A percentile compares a stretch with the other conserved stretches of the same genome.
These are phyloP conservation scores for Stichodactyla helianthus DNA, from an alignment of 64 coral and sea anemone species.

Conservation along the genomic window DNA sequence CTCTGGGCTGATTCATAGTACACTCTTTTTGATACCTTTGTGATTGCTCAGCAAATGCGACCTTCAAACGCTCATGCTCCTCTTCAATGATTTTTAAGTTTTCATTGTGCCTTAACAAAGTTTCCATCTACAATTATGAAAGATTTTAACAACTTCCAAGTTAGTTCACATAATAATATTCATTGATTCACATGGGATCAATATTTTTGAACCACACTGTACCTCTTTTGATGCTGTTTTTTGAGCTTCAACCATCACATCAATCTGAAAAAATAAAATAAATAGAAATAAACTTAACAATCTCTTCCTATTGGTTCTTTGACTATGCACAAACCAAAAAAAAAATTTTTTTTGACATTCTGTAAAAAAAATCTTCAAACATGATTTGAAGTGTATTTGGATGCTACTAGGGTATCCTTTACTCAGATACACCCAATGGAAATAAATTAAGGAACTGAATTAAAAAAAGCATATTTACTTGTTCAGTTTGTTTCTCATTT, in stretches of 20 bases:
- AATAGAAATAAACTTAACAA: too few species aligned
- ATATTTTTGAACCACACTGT: neutral
- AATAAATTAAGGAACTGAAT: neutral
- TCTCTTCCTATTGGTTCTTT: too few species aligned
- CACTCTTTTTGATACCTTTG: constrained; percentile 49
- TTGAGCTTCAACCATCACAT: constrained; percentile 64
- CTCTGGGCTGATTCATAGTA: too few species aligned
- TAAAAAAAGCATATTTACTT: constrained; percentile 27
- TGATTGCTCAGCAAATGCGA: constrained; percentile 89
- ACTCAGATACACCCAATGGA: neutral
- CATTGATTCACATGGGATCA: neutral
- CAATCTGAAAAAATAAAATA: constrained; percentile 45
- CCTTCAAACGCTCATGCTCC: constrained; percentile 78
- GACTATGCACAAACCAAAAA: too few species aligned
- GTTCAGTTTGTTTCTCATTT: constrained; percentile 70
- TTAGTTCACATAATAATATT: neutral
- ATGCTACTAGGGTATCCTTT: neutral
- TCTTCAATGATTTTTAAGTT: constrained; percentile 59
- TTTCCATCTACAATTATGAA: constrained; percentile 52
- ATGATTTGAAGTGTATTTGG: too few species aligned
- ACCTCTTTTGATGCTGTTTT: constrained; percentile 89
- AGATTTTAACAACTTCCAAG: too few species aligned
- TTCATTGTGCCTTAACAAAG: constrained; percentile 43
- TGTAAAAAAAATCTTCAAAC: too few species aligned
- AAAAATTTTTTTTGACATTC: too few species aligned